A percentile compares a stretch with the other conserved stretches of the same genome.
Evolutionary conservation across 2,888 invertebrate genomes (phyloP).

Genomic region (Hydriomena furcata): DNA sequence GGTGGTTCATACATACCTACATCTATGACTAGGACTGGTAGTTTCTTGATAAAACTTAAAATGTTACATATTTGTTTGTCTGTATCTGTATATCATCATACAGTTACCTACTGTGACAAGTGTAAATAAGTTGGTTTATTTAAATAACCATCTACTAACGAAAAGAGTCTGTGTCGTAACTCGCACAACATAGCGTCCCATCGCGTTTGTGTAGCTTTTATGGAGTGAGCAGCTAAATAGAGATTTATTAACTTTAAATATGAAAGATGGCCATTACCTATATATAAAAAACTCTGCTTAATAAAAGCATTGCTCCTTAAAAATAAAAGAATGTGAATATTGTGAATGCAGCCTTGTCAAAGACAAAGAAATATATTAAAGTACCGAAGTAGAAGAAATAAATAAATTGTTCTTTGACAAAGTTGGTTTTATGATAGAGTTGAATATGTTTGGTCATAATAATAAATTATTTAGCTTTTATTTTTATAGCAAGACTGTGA

Average conservation of each 20-base stretch:
- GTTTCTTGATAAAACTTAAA: too few relatives aligned
- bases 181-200: neutral
- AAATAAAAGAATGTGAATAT: too few relatives aligned
- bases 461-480: conserved; percentile 46
- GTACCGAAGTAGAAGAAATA: neutral
- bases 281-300: too few relatives aligned
- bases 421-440: conserved; percentile 6
- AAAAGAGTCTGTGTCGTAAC: too few relatives aligned
- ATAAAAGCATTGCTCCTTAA: conserved; percentile 1
- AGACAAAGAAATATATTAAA: neutral
- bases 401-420: conserved; percentile 11
- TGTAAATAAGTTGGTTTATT: too few relatives aligned
- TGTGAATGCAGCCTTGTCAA: conserved; percentile 9
- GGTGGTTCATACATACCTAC: too few relatives aligned
- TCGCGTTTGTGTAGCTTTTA: neutral
- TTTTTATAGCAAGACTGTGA: conserved; percentile 64
- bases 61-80: too few relatives aligned
- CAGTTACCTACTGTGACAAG: too few relatives aligned
- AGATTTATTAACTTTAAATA: neutral
- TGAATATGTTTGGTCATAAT: conserved; percentile 25
- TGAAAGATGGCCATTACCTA: neutral
- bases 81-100: too few relatives aligned
- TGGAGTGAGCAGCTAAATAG: neutral
- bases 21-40: too few relatives aligned
- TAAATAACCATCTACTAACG: too few relatives aligned